Evolutionary conservation across 1,140 invertebrate species (phyloP), one percentile per base, ranked within the genome.

Genomic region (Drosophila jambulina): DNA sequence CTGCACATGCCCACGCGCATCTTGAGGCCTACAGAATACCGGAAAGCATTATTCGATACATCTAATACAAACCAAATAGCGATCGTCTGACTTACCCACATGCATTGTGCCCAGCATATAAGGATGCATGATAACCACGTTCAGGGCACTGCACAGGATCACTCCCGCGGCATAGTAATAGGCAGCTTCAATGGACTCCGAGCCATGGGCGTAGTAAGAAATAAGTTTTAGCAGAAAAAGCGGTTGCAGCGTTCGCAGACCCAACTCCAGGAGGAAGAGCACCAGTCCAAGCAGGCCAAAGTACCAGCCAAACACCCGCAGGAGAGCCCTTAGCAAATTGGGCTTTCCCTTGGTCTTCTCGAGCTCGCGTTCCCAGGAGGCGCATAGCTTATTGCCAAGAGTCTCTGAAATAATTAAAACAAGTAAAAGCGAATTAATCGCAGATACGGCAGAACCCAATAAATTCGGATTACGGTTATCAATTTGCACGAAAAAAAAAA

Each of bases 21-120:
- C 91, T 96, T 96, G 94, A 98, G 96, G 29, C 75, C 75, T 78
- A 10, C 1, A 27, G 27, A 2, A 7, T 4, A 48, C 5, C 2
- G 3, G 9, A 3, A 21, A 48, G 5, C 6, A 25, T 56, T 56
- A 38, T 12, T 38, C 2, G 2, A 2, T 34, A 8, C n/a, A 54
- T 17, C 8, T 23, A 9, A 0, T 2, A 36, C 13, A 0, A 36
- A 6, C 0, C 10, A 2, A 40, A 36, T 36, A 12, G 13, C 3
- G 0, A 13, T 7, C 1, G 9, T 2, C 7, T 9, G 29, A 61
- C 74, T 51, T 13, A 78, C 97, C 97, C 69, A 96, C 94, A 79
- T 96, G 96, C 75, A 95, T 93, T 1, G 96, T 93, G 23, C 94
- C 95, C 91, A 98, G 95, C 94, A 98, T 96, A 87, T 96, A 97